Base-by-base conservation (phyloP, 2,797 vertebrate species). In the Scarus forsteni region DNA sequence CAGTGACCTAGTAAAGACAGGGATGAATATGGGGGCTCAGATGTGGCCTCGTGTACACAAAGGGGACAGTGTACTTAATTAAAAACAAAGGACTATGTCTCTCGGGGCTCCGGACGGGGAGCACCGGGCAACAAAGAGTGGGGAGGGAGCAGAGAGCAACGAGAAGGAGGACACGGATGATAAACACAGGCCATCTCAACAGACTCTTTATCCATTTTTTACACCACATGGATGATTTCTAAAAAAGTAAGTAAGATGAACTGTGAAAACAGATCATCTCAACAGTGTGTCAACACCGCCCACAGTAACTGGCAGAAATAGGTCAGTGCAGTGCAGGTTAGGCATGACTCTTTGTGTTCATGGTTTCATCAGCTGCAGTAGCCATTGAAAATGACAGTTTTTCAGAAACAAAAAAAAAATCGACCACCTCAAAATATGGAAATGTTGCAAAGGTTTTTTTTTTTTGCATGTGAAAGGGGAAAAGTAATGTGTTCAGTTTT, bases 61-160 rank as follows among this genome's bases (percentile, higher is more conserved):
- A 87, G 79, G 81, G 76, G 65, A 74, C 83, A 71, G 56, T 87
- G 90, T 88, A 76, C 84, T 83, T 83, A 85, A 90, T 90, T 83
- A 84, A 81, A 86, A 89, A 89, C 86, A 91, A 91, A 85, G 84
- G 80, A 43, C 66, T 45, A 34, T n/a, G 80, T 86, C 81, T 89
- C 86, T 48, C 11, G 80, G 83, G 83, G 83, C 73, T 78, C 40
- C 7, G 60, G 63, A 73, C 58, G 61, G 81, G 81, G 57, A 70
- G 71, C 62, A 60, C 52, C 18, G 62, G 81, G 75, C 44, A 85
- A 89, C 82, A 85, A 79, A 75, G 66, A 73, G 64, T 66, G 51
- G 56, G 64, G 45, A 18, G 58, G 66, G 51, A 50, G 51, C 38
- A 54, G 50, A 45, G 57, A 49, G 45, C 9, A 77, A 75, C 53